Evolutionary conservation across 2,888 invertebrate genomes (phyloP).

Genomic region (Napeogenes sylphis): DNA sequence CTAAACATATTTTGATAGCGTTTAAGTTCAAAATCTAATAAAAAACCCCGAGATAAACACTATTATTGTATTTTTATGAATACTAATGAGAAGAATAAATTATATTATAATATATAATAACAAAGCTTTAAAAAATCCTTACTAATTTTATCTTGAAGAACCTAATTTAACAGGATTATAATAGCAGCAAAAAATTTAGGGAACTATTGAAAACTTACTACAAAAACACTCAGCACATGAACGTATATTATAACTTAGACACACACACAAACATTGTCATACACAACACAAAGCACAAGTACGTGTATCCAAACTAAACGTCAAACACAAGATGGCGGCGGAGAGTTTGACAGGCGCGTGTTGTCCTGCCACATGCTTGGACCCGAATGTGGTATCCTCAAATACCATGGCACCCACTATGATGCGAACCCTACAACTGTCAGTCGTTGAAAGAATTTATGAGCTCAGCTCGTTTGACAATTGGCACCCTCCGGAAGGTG

Average conservation of each 20-base stretch:
- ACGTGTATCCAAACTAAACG: slow-evolving; percentile 37
- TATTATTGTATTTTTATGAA: no score
- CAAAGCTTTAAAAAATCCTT: no score
- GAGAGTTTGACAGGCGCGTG: slow-evolving; percentile 49
- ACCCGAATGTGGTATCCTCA: slow-evolving; percentile 48
- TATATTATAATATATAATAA: no score
- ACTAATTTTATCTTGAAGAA: no score
- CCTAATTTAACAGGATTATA: no score
- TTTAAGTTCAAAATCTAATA: no score
- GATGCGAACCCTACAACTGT: slow-evolving; percentile 65
- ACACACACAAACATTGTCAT: slow-evolving; percentile 39
- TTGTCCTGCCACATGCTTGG: slow-evolving; percentile 57
- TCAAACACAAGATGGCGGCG: slow-evolving; percentile 50
- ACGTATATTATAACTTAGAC: slow-evolving; percentile 35
- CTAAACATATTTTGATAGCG: no score
- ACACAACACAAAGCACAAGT: slow-evolving; percentile 28
- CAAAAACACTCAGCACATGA: slow-evolving; percentile 42
- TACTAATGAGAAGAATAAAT: no score
- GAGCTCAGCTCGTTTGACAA: slow-evolving; percentile 45
- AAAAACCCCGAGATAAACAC: no score
- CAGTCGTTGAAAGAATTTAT: slow-evolving; percentile 74
- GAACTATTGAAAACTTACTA: slow-evolving; percentile 37
- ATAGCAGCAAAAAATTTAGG: no score
- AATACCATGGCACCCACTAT: slow-evolving; percentile 45
- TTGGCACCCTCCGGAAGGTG: slow-evolving; percentile 61